These are phyloP conservation scores for Incurvaria masculella DNA, from an alignment of 2,888 invertebrate genomes.

Conservation along the genomic window DNA sequence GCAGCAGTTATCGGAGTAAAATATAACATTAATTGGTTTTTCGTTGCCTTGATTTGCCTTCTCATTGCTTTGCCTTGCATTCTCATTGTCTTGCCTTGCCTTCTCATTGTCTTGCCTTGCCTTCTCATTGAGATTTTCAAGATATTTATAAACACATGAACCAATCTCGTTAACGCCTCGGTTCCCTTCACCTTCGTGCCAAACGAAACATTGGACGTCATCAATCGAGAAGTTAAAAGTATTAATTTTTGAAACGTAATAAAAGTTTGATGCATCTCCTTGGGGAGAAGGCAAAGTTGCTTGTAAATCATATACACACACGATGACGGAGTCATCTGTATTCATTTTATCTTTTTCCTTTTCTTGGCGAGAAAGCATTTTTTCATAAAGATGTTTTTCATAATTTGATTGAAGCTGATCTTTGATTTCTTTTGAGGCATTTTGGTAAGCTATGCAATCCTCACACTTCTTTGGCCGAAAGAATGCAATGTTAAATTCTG, in stretches of 20 bases:
- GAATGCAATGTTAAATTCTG: slow-evolving; percentile 16
- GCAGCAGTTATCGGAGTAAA: slow-evolving; percentile 13
- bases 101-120: slow-evolving; percentile 4
- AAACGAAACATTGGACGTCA: slow-evolving; percentile 10
- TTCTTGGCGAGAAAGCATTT: not conserved
- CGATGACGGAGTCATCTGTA: not conserved
- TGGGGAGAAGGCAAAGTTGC: slow-evolving; percentile 18
- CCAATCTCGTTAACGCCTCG: slow-evolving; percentile 13
- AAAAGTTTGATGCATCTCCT: slow-evolving; percentile 18
- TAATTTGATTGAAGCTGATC: not conserved
- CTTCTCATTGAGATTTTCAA: slow-evolving; percentile 7
- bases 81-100: too few relatives aligned
- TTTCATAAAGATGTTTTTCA: not conserved
- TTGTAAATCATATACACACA: slow-evolving; percentile 6
- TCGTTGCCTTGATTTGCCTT: too few relatives aligned
- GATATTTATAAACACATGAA: slow-evolving; percentile 9
- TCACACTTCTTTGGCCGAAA: slow-evolving; percentile 16
- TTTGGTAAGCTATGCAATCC: slow-evolving; percentile 14
- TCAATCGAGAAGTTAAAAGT: slow-evolving; percentile 16
- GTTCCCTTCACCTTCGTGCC: slow-evolving; percentile 10
- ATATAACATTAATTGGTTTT: slow-evolving; percentile 4
- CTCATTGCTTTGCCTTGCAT: too few relatives aligned
- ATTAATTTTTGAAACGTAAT: slow-evolving; percentile 18
- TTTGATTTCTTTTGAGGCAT: slow-evolving; percentile 1
- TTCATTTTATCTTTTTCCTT: not conserved